phyloP scores from a whole-genome alignment of 2,888 invertebrate species.

The Doris montereyensis region DNA sequence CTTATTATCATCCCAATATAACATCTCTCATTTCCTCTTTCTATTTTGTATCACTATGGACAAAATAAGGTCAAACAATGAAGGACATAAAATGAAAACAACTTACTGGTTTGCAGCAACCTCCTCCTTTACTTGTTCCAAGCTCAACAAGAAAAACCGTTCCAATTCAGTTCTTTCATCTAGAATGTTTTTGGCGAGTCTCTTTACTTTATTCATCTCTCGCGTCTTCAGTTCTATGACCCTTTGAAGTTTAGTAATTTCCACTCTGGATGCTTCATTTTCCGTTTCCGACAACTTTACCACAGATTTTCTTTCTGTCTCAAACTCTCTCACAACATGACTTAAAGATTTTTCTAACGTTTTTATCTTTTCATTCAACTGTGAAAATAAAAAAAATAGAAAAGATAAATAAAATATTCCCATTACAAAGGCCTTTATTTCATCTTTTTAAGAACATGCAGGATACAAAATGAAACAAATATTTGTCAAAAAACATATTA shows the following conservation, averaged over 20 bases:
- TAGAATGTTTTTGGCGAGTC: slow-evolving; percentile 71
- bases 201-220: slow-evolving; percentile 72
- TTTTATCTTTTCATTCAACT: slow-evolving; percentile 69
- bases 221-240: slow-evolving; percentile 70
- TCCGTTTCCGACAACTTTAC: slow-evolving; percentile 57
- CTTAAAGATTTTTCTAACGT: slow-evolving; percentile 69
- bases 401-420: slow-evolving; percentile 16
- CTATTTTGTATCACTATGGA: too few species aligned
- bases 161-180: slow-evolving; percentile 72
- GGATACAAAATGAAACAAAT: not conserved
- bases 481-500: too few species aligned
- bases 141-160: slow-evolving; percentile 70
- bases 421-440: not conserved
- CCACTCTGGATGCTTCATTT: slow-evolving; percentile 64
- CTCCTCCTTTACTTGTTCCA: slow-evolving; percentile 70
- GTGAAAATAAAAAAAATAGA: slow-evolving; percentile 34
- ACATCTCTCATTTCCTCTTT: too few species aligned
- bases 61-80: not conserved
- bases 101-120: slow-evolving; percentile 70
- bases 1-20: too few species aligned
- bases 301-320: slow-evolving; percentile 59
- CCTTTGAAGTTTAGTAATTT: slow-evolving; percentile 69
- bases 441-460: not conserved
- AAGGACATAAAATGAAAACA: slow-evolving; percentile 7
- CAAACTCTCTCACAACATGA: slow-evolving; percentile 71